Conservation (phyloP, 23 tunicate species). For the Corella eumyota region DNA sequence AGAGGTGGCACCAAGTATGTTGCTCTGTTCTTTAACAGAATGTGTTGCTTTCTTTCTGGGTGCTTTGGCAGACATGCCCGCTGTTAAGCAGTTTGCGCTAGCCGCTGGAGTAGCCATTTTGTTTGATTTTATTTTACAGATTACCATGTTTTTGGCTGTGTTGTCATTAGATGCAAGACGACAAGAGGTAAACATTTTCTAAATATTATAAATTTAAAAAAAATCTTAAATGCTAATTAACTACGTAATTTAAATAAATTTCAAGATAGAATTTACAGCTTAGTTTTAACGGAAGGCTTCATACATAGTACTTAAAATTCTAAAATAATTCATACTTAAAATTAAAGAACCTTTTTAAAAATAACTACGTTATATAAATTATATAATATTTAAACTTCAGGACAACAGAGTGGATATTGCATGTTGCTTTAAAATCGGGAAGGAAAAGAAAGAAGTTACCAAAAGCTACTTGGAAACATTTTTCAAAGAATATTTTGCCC, state of each 20-base stretch:
- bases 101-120: slow-evolving; percentile 88
- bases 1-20: slow-evolving; percentile 90
- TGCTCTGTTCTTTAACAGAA: slow-evolving; percentile 95
- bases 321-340: too few species aligned
- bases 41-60: slow-evolving; percentile 92
- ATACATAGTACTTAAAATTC: too few species aligned
- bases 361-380: too few species aligned
- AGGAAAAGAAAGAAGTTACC: slow-evolving; percentile 2
- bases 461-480: slow-evolving; percentile 37
- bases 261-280: background rate
- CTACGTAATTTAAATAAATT: background rate
- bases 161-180: slow-evolving; percentile 81
- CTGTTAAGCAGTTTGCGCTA: slow-evolving; percentile 86
- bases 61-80: slow-evolving; percentile 91
- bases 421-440: slow-evolving; percentile 54
- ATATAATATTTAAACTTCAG: too few species aligned
- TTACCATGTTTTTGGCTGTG: slow-evolving; percentile 84
- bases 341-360: too few species aligned
- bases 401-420: slow-evolving; percentile 62
- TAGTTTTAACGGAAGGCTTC: background rate
- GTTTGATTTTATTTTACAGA: slow-evolving; percentile 91
- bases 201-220: too few species aligned
- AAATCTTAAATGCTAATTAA: background rate
- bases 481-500: slow-evolving; percentile 85
- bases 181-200: slow-evolving; percentile 57